Conservation (phyloP, 2,888 invertebrate species). For the Trypoxylon attenuatum region DNA sequence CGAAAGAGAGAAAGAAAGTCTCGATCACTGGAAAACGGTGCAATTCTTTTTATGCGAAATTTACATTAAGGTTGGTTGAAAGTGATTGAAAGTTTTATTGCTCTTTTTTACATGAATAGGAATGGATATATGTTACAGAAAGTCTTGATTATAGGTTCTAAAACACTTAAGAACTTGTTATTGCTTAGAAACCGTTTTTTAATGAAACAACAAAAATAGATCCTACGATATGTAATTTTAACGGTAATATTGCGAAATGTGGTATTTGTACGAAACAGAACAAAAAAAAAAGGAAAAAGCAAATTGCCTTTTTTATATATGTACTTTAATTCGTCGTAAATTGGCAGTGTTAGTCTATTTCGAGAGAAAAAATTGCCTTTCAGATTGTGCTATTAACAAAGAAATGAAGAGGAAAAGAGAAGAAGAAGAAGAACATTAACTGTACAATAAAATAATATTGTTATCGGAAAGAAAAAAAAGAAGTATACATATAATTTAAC, state of each 20-base stretch:
- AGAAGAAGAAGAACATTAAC: constrained; percentile 11
- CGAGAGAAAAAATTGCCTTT: no score
- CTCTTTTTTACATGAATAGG: constrained; percentile 25
- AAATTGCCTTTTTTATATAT: constrained; percentile 8
- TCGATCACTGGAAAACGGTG: no score
- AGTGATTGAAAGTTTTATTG: no score
- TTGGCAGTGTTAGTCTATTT: no score
- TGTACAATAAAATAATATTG: constrained; percentile 25
- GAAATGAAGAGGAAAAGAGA: no score
- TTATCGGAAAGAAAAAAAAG: constrained; percentile 28
- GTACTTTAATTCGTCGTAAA: neutral
- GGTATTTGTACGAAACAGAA: no score
- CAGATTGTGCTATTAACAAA: no score
- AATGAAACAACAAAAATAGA: neutral
- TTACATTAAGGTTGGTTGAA: constrained; percentile 15
- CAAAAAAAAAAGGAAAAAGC: no score
- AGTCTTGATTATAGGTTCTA: constrained; percentile 17
- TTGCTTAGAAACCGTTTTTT: constrained; percentile 9
- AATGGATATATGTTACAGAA: constrained; percentile 5
- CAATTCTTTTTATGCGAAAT: constrained; percentile 6
- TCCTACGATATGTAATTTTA: no score
- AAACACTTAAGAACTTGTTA: constrained; percentile 16
- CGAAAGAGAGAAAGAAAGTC: constrained; percentile 3
- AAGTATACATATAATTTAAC: constrained; percentile 24
- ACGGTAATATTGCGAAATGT: neutral